Evolutionary conservation across 2,113 vertebrate genomes (phyloP).

Genomic region (Bos taurus): ARS-UCD2.0 NC_037330.1:114186501-114187000

Average conservation of each 20-base stretch:
- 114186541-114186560: background rate
- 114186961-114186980: background rate
- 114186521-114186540: background rate
- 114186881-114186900: background rate
- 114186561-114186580: background rate
- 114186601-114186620: background rate
- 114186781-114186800: background rate
- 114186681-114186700: background rate
- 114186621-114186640: background rate
- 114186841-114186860: background rate
- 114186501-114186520: background rate
- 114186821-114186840: background rate
- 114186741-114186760: background rate
- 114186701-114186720: background rate
- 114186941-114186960: background rate
- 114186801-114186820: background rate
- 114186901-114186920: background rate
- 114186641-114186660: background rate
- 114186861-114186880: background rate
- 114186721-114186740: background rate
- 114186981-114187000: background rate
- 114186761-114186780: background rate
- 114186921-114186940: background rate
- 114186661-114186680: background rate
- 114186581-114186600: rapidly evolving